Percentiles rank a stretch among this genome's conserved stretches.
Conservation (phyloP, 2,113 vertebrate species). For the Salvelinus alpinus region DNA sequence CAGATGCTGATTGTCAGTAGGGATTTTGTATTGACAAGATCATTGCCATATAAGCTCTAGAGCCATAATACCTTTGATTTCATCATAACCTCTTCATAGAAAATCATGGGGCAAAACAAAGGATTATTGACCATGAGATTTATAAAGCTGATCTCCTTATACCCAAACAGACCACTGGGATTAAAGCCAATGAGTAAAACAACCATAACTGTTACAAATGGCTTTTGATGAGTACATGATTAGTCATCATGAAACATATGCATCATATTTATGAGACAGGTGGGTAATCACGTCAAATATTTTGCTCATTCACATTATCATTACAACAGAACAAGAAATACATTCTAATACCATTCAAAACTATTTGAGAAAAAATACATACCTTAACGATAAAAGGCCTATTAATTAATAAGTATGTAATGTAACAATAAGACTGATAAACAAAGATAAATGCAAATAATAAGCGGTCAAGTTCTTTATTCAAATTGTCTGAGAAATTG, state of each 20-base stretch:
- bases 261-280: constrained; percentile 16
- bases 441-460: neutral
- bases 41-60: neutral
- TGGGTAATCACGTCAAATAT: constrained; percentile 9
- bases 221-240: constrained; percentile 29
- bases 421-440: neutral
- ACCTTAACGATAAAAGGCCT: neutral
- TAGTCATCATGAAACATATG: constrained; percentile 15
- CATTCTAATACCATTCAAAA: neutral
- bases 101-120: constrained; percentile 49
- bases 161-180: constrained; percentile 30
- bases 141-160: constrained; percentile 59
- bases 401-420: neutral
- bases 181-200: constrained; percentile 17
- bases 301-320: neutral
- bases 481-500: constrained; percentile 10
- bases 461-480: neutral
- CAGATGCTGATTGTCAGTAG: neutral
- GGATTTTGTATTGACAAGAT: constrained; percentile 1
- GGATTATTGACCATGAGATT: constrained; percentile 58
- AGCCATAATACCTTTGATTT: constrained; percentile 53
- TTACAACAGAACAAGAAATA: neutral
- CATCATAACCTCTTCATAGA: constrained; percentile 50
- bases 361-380: neutral
- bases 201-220: constrained; percentile 28